phyloP scores from a whole-genome alignment of 2,797 vertebrate genomes.

The Choloepus didactylus region DNA sequence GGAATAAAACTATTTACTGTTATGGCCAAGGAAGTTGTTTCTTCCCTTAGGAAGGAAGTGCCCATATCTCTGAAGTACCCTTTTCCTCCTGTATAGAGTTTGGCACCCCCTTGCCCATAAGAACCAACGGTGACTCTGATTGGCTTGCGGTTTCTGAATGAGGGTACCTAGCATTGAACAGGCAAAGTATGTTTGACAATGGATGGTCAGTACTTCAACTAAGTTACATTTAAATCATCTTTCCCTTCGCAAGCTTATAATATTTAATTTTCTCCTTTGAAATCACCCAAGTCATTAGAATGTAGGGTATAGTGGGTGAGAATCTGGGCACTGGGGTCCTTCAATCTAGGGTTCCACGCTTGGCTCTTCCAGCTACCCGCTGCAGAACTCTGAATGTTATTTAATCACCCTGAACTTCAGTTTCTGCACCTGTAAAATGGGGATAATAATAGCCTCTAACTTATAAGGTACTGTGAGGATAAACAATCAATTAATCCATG shows the following conservation, averaged over 20 bases:
- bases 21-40: background rate
- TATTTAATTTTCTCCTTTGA: slow-evolving; percentile 7
- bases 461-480: background rate
- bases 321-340: background rate
- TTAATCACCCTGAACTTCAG: background rate
- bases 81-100: background rate
- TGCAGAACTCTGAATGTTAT: background rate
- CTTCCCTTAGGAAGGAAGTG: background rate
- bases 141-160: background rate
- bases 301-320: background rate
- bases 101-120: background rate
- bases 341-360: background rate
- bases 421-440: background rate
- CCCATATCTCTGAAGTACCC: background rate
- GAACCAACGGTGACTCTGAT: background rate
- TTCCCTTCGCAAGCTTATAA: background rate
- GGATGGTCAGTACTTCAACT: background rate
- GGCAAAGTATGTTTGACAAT: background rate
- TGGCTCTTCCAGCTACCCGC: background rate
- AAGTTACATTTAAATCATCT: background rate
- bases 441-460: background rate
- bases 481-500: background rate
- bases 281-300: slow-evolving; percentile 31
- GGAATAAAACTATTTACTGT: slow-evolving; percentile 24
- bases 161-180: background rate